Conservation (phyloP, 2,797 vertebrate genomes). For the Premnoplex brunnescens region DNA sequence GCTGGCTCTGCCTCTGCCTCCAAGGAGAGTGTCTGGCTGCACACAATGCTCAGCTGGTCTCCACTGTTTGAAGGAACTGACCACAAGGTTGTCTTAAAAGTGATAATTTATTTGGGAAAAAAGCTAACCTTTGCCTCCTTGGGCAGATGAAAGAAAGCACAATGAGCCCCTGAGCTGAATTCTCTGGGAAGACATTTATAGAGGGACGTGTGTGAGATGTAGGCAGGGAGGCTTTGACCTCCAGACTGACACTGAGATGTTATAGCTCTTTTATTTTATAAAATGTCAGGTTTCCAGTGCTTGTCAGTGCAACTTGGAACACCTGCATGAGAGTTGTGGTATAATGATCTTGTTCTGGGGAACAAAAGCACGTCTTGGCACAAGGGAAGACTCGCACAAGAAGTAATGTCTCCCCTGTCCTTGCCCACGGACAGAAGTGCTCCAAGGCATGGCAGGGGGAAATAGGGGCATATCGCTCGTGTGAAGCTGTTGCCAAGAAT, state of each 20-base stretch:
- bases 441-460: rapidly evolving
- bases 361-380: background rate
- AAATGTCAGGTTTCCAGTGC: background rate
- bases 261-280: background rate
- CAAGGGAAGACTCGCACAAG: background rate
- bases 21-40: background rate
- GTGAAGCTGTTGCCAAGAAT: background rate
- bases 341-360: background rate
- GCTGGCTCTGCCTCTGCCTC: background rate
- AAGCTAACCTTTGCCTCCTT: background rate
- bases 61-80: background rate
- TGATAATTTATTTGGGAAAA: background rate
- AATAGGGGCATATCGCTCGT: rapidly evolving
- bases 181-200: background rate
- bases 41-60: rapidly evolving
- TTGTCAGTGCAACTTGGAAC: background rate
- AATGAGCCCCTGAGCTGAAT: background rate
- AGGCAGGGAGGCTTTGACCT: background rate
- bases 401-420: background rate
- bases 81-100: background rate
- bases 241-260: background rate
- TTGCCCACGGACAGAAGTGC: background rate
- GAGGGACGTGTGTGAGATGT: background rate
- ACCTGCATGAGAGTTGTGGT: background rate
- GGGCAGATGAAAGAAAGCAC: background rate